These are phyloP conservation scores for Glareola pratincola DNA, from an alignment of 2,113 vertebrate genomes.

Conservation along the genomic window DNA sequence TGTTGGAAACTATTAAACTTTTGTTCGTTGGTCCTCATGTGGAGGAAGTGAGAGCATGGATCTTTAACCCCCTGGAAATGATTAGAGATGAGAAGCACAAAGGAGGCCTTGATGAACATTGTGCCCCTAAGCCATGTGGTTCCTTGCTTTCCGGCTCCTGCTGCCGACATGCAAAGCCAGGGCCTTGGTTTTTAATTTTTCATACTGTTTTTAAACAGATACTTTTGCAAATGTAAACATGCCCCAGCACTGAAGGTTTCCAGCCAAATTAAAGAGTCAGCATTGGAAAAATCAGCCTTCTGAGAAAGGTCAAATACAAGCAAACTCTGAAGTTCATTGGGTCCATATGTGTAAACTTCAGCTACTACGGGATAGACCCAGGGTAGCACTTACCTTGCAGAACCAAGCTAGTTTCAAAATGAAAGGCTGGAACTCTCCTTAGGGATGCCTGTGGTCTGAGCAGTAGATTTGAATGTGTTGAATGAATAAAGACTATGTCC, in stretches of 20 bases:
- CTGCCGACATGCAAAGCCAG: background rate
- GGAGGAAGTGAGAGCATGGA: constrained; percentile 26
- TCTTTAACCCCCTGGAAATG: constrained; percentile 53
- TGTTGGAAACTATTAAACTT: constrained; percentile 33
- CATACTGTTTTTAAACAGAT: constrained; percentile 62
- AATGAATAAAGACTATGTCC: background rate
- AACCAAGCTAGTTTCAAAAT: background rate
- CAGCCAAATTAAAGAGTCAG: constrained; percentile 56
- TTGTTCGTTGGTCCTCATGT: background rate
- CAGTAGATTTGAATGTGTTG: background rate
- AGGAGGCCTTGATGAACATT: constrained; percentile 46
- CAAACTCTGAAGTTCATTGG: constrained; percentile 48
- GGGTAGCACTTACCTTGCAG: background rate
- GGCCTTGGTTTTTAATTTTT: constrained; percentile 54
- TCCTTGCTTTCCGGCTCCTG: constrained; percentile 19
- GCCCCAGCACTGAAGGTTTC: constrained; percentile 20
- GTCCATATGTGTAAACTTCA: constrained; percentile 62
- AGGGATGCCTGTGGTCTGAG: background rate
- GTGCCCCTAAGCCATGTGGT: constrained; percentile 14
- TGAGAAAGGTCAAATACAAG: constrained; percentile 54
- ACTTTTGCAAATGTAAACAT: constrained; percentile 67
- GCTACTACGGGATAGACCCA: background rate
- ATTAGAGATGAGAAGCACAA: constrained; percentile 46
- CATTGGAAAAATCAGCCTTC: constrained; percentile 39
- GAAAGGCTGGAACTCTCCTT: background rate